Evolutionary conservation across 2,888 invertebrate genomes (phyloP).

Genomic region (Nysson spinosus): DNA sequence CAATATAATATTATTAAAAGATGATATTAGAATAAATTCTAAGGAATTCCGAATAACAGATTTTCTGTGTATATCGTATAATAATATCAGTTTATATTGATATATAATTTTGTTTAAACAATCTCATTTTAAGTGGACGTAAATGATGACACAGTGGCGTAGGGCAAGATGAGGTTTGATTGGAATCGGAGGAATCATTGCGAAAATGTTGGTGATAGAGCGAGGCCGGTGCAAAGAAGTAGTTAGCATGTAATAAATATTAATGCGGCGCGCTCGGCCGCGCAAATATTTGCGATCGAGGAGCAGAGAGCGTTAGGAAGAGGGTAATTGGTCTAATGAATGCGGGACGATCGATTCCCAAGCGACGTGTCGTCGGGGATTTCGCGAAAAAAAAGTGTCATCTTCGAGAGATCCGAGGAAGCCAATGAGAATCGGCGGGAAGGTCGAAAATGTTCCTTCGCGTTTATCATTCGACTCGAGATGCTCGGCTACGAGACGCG

Average conservation of each 20-base stretch:
- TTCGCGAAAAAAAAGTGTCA: conserved; percentile 11
- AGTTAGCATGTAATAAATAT: conserved; percentile 61
- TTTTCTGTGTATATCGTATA: no score
- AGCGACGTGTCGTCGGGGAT: not conserved
- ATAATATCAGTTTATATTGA: no score
- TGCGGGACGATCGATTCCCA: conserved; percentile 22
- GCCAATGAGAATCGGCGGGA: not conserved
- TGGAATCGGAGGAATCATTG: conserved; percentile 53
- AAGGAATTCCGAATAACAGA: no score
- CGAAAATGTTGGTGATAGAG: conserved; percentile 33
- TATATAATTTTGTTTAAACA: no score
- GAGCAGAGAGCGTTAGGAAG: conserved; percentile 45
- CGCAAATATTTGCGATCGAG: conserved; percentile 58
- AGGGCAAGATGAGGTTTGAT: conserved; percentile 10
- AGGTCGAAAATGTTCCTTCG: not conserved
- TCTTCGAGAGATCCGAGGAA: not conserved
- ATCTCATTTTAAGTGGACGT: no score
- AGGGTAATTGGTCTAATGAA: conserved; percentile 53
- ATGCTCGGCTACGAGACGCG: conserved; percentile 22
- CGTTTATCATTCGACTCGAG: conserved; percentile 20
- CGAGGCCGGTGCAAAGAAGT: conserved; percentile 49
- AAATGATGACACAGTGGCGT: not conserved
- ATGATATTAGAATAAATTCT: no score
- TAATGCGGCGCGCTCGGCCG: conserved; percentile 47
- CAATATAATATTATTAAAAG: no score